These are phyloP conservation scores for Dynastes grantii DNA, from an alignment of 2,888 invertebrate species.

Conservation along the genomic window DNA sequence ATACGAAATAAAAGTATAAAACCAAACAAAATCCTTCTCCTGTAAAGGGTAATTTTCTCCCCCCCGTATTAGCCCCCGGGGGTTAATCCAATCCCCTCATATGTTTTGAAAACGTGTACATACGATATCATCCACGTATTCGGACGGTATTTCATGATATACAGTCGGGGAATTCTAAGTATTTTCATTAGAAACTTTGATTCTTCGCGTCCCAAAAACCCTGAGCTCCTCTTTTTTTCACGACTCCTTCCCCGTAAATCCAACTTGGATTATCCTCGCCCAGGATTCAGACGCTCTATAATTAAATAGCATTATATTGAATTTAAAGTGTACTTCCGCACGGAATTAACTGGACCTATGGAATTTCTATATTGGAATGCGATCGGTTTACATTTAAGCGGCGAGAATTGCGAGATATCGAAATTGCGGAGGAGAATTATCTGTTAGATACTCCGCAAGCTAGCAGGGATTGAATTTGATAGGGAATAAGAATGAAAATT, in stretches of 20 bases:
- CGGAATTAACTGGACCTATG: not conserved
- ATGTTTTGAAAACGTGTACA: conserved; percentile 10
- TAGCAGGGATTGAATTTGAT: no score
- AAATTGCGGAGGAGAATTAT: not conserved
- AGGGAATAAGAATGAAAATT: no score
- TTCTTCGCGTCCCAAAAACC: conserved; percentile 62
- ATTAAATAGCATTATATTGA: conserved; percentile 51
- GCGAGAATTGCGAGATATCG: not conserved
- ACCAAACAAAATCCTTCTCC: not conserved
- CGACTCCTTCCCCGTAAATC: conserved; percentile 53
- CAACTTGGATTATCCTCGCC: conserved; percentile 55
- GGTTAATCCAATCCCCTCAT: not conserved
- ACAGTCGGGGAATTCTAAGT: conserved; percentile 55
- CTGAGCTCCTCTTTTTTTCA: conserved; percentile 60
- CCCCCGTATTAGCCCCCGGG: not conserved
- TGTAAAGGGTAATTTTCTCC: conserved; percentile 46
- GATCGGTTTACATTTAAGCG: conserved; percentile 25
- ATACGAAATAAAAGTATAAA: conserved; percentile 43
- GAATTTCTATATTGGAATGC: not conserved
- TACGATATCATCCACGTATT: conserved; percentile 31
- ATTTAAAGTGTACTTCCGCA: conserved; percentile 45
- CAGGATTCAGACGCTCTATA: conserved; percentile 44
- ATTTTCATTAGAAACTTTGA: conserved; percentile 64
- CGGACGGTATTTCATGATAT: conserved; percentile 50
- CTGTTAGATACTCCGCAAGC: not conserved